Evolutionary conservation across 1,140 invertebrate species (phyloP), one percentile per base, ranked within the genome.

Genomic region (Globodera ellingtonae): DNA sequence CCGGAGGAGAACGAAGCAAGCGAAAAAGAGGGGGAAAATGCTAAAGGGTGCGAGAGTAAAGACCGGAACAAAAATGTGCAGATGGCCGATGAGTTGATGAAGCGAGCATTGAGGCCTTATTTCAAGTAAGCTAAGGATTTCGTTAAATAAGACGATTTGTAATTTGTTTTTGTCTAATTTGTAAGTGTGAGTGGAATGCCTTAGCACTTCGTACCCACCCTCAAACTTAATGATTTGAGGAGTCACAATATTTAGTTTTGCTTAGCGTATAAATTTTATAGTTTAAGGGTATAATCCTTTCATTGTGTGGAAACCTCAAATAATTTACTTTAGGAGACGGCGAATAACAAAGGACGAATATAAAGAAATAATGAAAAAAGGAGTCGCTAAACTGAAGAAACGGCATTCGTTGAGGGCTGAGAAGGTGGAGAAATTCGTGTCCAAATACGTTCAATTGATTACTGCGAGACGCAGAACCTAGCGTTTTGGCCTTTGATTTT

Each of bases 311-410:
- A 3, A 35, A 35, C 1, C 35, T 35, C 35, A 35, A 35, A 35
- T 50, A 56, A n/a, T 47, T 7, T 52, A 24, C 75, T 81, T 81
- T 21, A 81, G 80, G 24, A 84, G 81, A 56, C 66, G 82, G 75
- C 65, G 44, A 52, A 83, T 81, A 21, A 52, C 80, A 10, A 81
- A 81, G 47, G 80, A 81, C 4, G 80, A 81, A 69, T 81, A 81
- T 24, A 81, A 81, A 72, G 82, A 81, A 15, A 81, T 81, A 15
- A 81, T 81, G 80, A 81, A 84, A 44, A 84, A 81, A 66, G 80
- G 80, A 8, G 80, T 81, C 13, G 50, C 46, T 6, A 81, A 81
- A 67, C 35, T 81, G 21, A 66, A 78, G 35, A 72, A 81, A 44
- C 46, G 78, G 24, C 24, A 79, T 24, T 69, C 59, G 4, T 46